These are phyloP conservation scores for Ptilonorhynchus violaceus DNA, from an alignment of 2,113 vertebrate genomes.

Conservation along the genomic window DNA sequence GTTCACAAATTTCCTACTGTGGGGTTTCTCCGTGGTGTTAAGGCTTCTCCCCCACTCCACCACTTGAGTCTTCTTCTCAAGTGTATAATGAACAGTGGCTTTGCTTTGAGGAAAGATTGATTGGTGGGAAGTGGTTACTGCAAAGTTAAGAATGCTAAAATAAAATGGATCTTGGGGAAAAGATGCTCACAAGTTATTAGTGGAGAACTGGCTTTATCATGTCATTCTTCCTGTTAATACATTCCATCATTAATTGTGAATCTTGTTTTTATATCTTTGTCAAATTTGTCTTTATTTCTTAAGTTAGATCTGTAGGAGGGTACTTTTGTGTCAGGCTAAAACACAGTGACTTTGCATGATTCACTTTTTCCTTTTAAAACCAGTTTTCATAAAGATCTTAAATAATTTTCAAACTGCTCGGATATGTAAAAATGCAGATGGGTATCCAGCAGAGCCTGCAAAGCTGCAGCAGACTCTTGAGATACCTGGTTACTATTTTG, in stretches of 20 bases:
- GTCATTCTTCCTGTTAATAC: slow-evolving; percentile 23
- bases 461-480: not conserved
- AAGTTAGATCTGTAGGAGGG: slow-evolving; percentile 28
- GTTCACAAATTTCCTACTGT: not conserved
- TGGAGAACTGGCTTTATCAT: not conserved
- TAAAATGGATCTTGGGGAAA: not conserved
- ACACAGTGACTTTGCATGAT: not conserved
- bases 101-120: not conserved
- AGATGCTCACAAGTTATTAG: slow-evolving; percentile 24
- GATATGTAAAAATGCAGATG: not conserved
- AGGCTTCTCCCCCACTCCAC: not conserved
- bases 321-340: slow-evolving; percentile 27
- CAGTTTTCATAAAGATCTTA: not conserved
- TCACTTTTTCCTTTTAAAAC: slow-evolving; percentile 36
- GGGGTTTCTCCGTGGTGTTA: not conserved
- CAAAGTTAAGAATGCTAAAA: slow-evolving; percentile 2
- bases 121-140: not conserved
- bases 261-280: slow-evolving; percentile 27
- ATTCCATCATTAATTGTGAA: not conserved
- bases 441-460: not conserved
- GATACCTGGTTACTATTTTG: not conserved
- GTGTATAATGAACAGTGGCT: not conserved
- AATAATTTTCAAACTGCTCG: not conserved
- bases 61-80: not conserved
- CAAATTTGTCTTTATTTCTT: slow-evolving; percentile 13